A percentile compares a stretch with the other conserved stretches of the same genome.
Evolutionary conservation across 2,888 invertebrate genomes (phyloP).

Genomic region (Scaptomyza tumidula): DNA sequence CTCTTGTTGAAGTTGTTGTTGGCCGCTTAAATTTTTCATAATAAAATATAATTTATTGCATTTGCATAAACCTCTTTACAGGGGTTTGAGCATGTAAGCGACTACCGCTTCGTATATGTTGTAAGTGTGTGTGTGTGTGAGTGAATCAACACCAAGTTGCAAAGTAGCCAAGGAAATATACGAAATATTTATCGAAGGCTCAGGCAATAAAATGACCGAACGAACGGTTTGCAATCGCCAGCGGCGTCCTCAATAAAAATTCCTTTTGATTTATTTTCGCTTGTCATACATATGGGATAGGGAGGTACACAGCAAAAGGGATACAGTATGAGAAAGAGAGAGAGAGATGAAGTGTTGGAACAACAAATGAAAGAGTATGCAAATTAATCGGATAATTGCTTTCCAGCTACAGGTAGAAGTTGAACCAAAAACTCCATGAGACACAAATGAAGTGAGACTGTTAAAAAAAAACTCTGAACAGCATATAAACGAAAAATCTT

Average conservation of each 20-base stretch:
- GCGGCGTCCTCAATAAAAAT: conserved; percentile 64
- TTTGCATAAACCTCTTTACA: conserved; percentile 74
- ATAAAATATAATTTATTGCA: conserved; percentile 79
- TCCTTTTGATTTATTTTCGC: conserved; percentile 69
- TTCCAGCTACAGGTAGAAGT: conserved; percentile 17
- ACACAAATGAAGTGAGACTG: conserved; percentile 23
- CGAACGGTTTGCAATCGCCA: conserved; percentile 70
- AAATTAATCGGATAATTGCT: conserved; percentile 69
- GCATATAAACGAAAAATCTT: background rate
- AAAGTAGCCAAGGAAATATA: conserved; percentile 64
- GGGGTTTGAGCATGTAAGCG: conserved; percentile 1
- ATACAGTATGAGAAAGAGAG: background rate
- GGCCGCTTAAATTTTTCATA: conserved; percentile 69
- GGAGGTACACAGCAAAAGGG: background rate
- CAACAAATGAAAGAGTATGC: conserved; percentile 39
- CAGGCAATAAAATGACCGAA: conserved; percentile 62
- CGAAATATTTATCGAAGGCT: conserved; percentile 53
- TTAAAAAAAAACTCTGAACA: background rate
- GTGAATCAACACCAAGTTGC: conserved; percentile 67
- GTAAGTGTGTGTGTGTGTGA: conserved; percentile 30
- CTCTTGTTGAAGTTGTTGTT: background rate
- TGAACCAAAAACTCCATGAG: background rate
- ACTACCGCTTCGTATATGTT: background rate
- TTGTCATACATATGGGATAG: conserved; percentile 31
- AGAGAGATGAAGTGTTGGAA: background rate